Evolutionary conservation across 2,797 vertebrate species (phyloP), one percentile per base, ranked within the genome.

Genomic region (Sarcoramphus papa): DNA sequence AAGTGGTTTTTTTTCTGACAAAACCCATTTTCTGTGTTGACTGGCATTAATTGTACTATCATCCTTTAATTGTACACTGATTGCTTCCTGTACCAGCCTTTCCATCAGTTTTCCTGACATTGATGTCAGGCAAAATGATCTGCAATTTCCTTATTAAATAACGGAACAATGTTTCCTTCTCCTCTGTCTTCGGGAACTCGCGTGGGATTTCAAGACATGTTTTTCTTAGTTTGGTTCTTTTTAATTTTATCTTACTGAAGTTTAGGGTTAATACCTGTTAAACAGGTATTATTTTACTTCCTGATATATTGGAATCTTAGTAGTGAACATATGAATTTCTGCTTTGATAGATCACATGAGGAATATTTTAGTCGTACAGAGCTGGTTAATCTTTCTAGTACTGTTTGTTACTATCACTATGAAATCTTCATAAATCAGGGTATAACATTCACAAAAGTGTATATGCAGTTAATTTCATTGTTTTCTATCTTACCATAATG

Each of bases 131-230:
- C 86, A 93, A 93, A 96, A 95, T 87, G 70, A 70, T 68, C 88
- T 94, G 89, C 62, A 91, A 74, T 95, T 97, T 96, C 94, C 96
- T 97, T 95, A 96, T 97, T 97, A 94, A 95, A 87, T 96, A 94
- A 95, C 79, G 48, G 72, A 90, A 78, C 90, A 94, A 74, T 80
- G 85, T 63, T 95, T 74, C 45, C 68, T 85, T 87, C 40, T 96
- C 51, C n/a, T 88, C 69, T 75, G 83, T 74, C 83, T 96, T 91
- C 1, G 1, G 57, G 33, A 94, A 68, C 69, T 88, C 33, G 5
- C 2, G 12, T 70, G n/a, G 74, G 47, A 82, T 94, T 93, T 95
- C 81, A 68, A 85, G 80, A 56, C 14, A 20, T 41, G 10, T 75
- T 93, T 92, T 91, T 85, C 67, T 85, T 88, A 24, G 20, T 73